These are phyloP conservation scores for Solen grandis DNA, from an alignment of 1,140 invertebrate genomes.

Conservation along the genomic window DNA sequence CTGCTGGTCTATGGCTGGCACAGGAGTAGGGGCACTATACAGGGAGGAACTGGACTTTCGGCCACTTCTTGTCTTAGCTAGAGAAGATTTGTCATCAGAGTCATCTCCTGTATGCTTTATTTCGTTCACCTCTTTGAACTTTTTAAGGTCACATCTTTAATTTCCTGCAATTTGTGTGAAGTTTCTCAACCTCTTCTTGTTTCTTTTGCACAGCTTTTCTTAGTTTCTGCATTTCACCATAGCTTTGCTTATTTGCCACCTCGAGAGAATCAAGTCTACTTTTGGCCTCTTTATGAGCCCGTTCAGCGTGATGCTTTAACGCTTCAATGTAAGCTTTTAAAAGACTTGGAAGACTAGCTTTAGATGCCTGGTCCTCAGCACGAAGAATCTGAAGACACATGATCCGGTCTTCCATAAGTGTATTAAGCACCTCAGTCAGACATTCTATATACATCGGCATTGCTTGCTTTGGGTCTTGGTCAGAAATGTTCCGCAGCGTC, in stretches of 20 bases:
- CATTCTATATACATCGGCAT: slow-evolving; percentile 46
- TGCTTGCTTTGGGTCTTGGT: slow-evolving; percentile 29
- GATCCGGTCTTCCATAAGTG: slow-evolving; percentile 61
- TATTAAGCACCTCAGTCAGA: slow-evolving; percentile 51
- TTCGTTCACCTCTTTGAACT: slow-evolving; percentile 49
- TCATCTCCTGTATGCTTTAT: slow-evolving; percentile 13
- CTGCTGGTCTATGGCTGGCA: slow-evolving; percentile 42
- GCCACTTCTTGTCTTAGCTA: background rate
- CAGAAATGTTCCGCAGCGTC: background rate
- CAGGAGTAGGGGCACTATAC: slow-evolving; percentile 40
- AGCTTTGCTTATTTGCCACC: slow-evolving; percentile 45
- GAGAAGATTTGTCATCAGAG: slow-evolving; percentile 24
- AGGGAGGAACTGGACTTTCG: slow-evolving; percentile 19
- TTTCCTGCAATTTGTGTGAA: slow-evolving; percentile 54
- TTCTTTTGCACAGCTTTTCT: slow-evolving; percentile 47
- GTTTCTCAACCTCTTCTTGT: slow-evolving; percentile 41
- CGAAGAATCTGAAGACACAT: slow-evolving; percentile 53
- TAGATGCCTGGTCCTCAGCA: slow-evolving; percentile 11
- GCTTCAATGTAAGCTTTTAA: slow-evolving; percentile 48
- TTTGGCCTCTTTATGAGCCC: slow-evolving; percentile 33
- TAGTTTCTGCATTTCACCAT: slow-evolving; percentile 32
- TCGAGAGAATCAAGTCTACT: slow-evolving; percentile 40
- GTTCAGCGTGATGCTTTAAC: slow-evolving; percentile 35
- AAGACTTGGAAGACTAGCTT: slow-evolving; percentile 30
- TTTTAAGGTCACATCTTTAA: slow-evolving; percentile 51